Percentiles rank a stretch among this genome's conserved stretches.
Evolutionary conservation across 2,113 vertebrate species (phyloP).

Genomic region (Grus americana): DNA sequence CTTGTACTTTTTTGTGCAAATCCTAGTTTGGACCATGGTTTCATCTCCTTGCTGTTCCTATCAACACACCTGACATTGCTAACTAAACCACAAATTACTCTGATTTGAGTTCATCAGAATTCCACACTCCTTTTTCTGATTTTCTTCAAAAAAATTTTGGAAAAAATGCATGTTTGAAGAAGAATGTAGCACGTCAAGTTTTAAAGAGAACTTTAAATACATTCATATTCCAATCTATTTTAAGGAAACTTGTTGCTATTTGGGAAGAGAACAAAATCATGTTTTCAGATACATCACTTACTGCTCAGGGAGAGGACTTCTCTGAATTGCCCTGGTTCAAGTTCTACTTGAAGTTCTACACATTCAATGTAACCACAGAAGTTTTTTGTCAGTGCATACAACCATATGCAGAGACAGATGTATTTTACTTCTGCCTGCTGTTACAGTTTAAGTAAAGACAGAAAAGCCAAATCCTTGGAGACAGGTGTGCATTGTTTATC

Average conservation of each 20-base stretch:
- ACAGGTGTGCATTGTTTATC: conserved; percentile 18
- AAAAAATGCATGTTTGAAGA: not conserved
- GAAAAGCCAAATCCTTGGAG: conserved; percentile 13
- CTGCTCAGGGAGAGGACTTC: not conserved
- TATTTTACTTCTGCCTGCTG: conserved; percentile 46
- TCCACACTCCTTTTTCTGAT: not conserved
- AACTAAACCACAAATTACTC: not conserved
- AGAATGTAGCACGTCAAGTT: fast-evolving
- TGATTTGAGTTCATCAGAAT: not conserved
- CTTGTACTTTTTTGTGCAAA: not conserved
- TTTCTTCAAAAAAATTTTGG: not conserved
- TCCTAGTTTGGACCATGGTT: not conserved
- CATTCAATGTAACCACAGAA: not conserved
- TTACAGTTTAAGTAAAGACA: conserved; percentile 12
- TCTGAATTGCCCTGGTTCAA: not conserved
- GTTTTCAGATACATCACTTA: not conserved
- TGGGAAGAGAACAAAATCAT: not conserved
- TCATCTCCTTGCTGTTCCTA: not conserved
- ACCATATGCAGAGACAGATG: conserved; percentile 52
- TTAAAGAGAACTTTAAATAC: not conserved
- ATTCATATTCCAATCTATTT: not conserved
- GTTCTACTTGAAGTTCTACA: not conserved
- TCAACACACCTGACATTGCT: not conserved
- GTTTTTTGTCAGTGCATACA: not conserved
- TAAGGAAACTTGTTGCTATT: not conserved